Base-by-base conservation (phyloP, 2,888 invertebrate genomes). In the Epinotia bilunana region DNA sequence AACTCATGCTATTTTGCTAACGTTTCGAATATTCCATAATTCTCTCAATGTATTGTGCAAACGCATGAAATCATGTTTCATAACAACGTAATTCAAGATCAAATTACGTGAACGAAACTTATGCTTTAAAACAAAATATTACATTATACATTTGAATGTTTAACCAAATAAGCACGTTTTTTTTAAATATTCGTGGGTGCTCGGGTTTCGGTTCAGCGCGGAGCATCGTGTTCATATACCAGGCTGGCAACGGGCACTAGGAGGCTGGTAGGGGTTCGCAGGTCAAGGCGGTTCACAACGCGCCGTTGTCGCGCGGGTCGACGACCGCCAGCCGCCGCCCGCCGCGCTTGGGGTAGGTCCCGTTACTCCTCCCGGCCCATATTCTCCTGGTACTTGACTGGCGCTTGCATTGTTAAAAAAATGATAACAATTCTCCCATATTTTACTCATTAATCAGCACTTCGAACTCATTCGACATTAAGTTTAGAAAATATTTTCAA, bases 231-330 rank as follows among this genome's bases (percentile, higher is more conserved):
- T 76, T 80, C 77, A 79, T 83, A 82, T 86, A 90, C 87, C 85
- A 89, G 91, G 88, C 82, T 80, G 78, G 79, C 85, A 89, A 84
- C 83, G 82, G 83, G 83, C 81, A 81, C 83, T 84, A 86, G 88
- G 88, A 88, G 88, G 86, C 83, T 84, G 80, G 79, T 83, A 83
- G 84, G 83, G 87, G 88, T 87, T 88, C 88, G 87, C 86, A 87
- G 90, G 91, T 91, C 91, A 90, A 90, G 90, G 88, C 87, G 86
- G 87, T 88, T 84, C 85, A 85, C 83, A 82, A 78, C 85, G 83
- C 80, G 79, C 74, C 81, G 81, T 81, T 81, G 84, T 82, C 83
- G 83, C 84, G 82, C 84, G 85, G 88, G 90, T 91, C 90, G 88
- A 89, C 84, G 90, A 91, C 89, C 91, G 87, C 87, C 79, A 81